These are phyloP conservation scores for Drosophila nannoptera DNA, from an alignment of 1,140 invertebrate species.

Conservation along the genomic window DNA sequence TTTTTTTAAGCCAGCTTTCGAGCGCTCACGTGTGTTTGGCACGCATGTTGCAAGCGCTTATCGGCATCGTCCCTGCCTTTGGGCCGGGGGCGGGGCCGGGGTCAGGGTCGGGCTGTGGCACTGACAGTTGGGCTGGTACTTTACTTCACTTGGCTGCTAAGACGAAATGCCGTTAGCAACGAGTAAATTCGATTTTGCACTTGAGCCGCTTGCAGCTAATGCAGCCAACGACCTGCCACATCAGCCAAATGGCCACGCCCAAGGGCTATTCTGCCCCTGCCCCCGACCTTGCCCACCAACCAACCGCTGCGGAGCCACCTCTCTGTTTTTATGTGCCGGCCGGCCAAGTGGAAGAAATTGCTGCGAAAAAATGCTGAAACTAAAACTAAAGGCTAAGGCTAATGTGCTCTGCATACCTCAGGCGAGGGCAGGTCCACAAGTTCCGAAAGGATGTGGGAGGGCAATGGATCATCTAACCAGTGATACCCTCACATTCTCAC, in stretches of 20 bases:
- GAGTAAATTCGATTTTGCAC: slow-evolving; percentile 73
- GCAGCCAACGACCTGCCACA: slow-evolving; percentile 59
- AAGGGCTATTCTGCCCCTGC: slow-evolving; percentile 6
- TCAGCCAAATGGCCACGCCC: slow-evolving; percentile 38
- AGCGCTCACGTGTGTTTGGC: slow-evolving; percentile 57
- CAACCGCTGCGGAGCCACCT: no score
- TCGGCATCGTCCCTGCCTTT: slow-evolving; percentile 56
- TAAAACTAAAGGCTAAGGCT: slow-evolving; percentile 54
- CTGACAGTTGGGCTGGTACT: slow-evolving; percentile 11
- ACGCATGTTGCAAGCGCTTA: slow-evolving; percentile 72
- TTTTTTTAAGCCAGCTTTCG: slow-evolving; percentile 19
- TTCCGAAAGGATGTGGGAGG: not conserved
- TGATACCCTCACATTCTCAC: not conserved
- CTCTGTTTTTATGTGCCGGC: slow-evolving; percentile 35
- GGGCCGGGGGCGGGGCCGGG: not conserved
- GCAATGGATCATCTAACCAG: no score
- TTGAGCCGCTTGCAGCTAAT: slow-evolving; percentile 73
- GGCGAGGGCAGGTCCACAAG: slow-evolving; percentile 14
- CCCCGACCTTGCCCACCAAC: not conserved
- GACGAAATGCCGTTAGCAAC: slow-evolving; percentile 69
- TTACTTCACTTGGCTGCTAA: slow-evolving; percentile 58
- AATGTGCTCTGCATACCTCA: slow-evolving; percentile 35
- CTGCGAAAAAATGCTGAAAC: slow-evolving; percentile 41
- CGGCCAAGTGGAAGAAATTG: slow-evolving; percentile 50
- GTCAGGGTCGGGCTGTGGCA: not conserved